These are phyloP conservation scores for Chloromyia formosa DNA, from an alignment of 2,888 invertebrate species.

Conservation along the genomic window DNA sequence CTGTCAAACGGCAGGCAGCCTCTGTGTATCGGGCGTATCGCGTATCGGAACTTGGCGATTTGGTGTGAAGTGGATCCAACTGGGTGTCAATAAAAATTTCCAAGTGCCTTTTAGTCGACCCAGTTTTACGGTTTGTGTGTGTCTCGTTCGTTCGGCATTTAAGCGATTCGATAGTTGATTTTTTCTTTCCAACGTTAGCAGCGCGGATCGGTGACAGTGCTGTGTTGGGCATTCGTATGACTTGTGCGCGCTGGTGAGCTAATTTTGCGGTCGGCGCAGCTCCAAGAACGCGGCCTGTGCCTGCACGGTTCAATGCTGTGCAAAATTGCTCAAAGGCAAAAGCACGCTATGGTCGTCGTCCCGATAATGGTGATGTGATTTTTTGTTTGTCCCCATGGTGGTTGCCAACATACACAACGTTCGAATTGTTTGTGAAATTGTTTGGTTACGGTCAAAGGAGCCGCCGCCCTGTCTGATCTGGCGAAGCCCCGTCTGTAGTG, in stretches of 20 bases:
- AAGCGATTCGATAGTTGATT: neutral
- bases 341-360: neutral
- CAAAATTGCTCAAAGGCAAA: neutral
- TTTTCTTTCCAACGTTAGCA: neutral
- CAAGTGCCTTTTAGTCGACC: slow-evolving; percentile 36
- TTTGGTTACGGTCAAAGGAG: neutral
- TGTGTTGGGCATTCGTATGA: slow-evolving; percentile 3
- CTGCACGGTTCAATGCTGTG: neutral
- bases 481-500: neutral
- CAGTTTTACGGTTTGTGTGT: slow-evolving; percentile 28
- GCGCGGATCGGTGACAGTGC: slow-evolving; percentile 25
- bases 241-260: slow-evolving; percentile 10
- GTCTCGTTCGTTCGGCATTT: slow-evolving; percentile 19
- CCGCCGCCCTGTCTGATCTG: neutral
- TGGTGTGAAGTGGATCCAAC: too few relatives aligned
- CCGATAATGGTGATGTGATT: neutral
- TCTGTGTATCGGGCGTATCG: slow-evolving; percentile 1
- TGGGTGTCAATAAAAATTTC: slow-evolving; percentile 11
- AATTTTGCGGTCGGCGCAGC: slow-evolving; percentile 18
- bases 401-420: neutral
- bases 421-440: slow-evolving; percentile 2
- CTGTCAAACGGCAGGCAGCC: neutral
- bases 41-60: too few relatives aligned
- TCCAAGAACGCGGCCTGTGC: neutral
- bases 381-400: neutral